phyloP scores from a whole-genome alignment of 2,888 invertebrate genomes.

The Automeris io region DNA sequence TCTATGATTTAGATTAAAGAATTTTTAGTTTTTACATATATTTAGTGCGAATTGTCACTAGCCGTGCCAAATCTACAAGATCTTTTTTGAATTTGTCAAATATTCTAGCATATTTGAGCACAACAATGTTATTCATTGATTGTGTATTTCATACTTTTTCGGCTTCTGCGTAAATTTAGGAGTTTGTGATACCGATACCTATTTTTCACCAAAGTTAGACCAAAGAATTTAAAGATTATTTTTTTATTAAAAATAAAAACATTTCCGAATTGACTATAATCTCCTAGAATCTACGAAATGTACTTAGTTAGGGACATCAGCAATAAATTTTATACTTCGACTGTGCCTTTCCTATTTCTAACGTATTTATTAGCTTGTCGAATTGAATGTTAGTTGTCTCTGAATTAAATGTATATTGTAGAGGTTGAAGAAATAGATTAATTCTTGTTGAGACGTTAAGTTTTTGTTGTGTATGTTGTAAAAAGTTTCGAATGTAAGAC shows the following conservation, averaged over 20 bases:
- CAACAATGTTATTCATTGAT: conserved; percentile 4
- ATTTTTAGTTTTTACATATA: conserved; percentile 13
- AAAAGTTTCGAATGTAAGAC: conserved; percentile 37
- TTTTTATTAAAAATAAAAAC: conserved; percentile 14
- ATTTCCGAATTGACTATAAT: conserved; percentile 30
- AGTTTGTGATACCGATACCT: background rate
- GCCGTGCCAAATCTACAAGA: conserved; percentile 61
- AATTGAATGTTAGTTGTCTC: conserved; percentile 57
- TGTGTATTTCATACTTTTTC: background rate
- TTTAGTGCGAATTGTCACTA: conserved; percentile 35
- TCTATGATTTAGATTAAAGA: conserved; percentile 18
- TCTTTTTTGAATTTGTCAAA: conserved; percentile 23
- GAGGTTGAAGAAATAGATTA: conserved; percentile 41
- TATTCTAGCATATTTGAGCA: conserved; percentile 18
- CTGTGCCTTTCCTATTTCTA: conserved; percentile 78
- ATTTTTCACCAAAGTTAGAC: background rate
- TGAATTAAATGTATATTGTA: conserved; percentile 63
- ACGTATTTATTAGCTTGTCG: conserved; percentile 65
- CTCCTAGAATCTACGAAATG: conserved; percentile 38
- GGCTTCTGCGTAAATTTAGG: background rate
- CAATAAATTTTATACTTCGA: conserved; percentile 77
- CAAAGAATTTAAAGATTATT: conserved; percentile 17
- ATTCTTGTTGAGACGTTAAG: conserved; percentile 49
- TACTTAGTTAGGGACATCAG: conserved; percentile 70
- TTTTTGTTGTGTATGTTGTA: conserved; percentile 38